phyloP scores from a whole-genome alignment of 2,797 vertebrate species.

The Capromys pilorides region DNA sequence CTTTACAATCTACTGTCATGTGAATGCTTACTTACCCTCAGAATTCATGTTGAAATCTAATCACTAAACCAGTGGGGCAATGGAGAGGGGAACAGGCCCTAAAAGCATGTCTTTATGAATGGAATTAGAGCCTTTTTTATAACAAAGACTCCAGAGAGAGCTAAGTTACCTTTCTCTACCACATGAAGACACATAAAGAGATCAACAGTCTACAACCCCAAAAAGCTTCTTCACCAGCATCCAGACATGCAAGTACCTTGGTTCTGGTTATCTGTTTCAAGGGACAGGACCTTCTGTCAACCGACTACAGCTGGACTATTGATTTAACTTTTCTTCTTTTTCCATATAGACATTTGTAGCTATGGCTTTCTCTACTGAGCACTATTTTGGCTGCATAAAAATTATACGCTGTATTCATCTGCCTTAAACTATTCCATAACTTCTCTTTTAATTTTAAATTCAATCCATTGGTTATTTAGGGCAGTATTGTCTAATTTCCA shows the following conservation, averaged over 20 bases:
- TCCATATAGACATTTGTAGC: neutral
- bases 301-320: neutral
- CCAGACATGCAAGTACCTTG: neutral
- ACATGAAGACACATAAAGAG: neutral
- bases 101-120: neutral
- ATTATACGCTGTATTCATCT: neutral
- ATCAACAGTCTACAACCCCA: neutral
- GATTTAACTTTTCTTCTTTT: neutral
- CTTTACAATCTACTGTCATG: neutral
- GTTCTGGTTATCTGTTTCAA: neutral
- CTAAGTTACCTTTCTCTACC: neutral
- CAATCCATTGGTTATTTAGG: conserved; percentile 23
- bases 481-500: conserved; percentile 4
- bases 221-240: neutral
- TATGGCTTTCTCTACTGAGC: neutral
- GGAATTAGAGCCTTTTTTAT: neutral
- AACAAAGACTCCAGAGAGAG: neutral
- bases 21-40: neutral
- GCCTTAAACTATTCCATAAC: conserved; percentile 12
- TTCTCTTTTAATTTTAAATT: conserved; percentile 47
- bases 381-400: neutral
- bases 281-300: neutral
- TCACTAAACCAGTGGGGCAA: no score
- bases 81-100: neutral
- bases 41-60: neutral